These are phyloP conservation scores for Nibea coibor DNA, from an alignment of 2,113 vertebrate species.

Conservation along the genomic window DNA sequence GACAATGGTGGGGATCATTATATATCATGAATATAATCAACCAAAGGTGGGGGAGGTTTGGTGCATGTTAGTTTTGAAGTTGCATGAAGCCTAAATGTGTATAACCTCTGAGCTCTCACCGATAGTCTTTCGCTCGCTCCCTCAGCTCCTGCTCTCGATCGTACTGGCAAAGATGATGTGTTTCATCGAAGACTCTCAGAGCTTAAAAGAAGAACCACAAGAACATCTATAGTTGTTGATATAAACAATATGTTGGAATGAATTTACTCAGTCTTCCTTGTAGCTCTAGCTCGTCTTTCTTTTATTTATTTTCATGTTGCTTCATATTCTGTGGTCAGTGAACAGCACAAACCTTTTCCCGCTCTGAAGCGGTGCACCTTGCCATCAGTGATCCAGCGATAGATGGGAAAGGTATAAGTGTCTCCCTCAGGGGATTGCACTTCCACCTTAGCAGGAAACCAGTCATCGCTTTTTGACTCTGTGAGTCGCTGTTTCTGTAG, in stretches of 20 bases:
- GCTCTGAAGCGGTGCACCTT: too few relatives aligned
- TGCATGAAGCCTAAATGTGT: background rate
- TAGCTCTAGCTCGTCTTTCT: background rate
- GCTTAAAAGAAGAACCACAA: slow-evolving; percentile 31
- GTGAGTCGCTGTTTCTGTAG: slow-evolving; percentile 52
- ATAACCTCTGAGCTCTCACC: slow-evolving; percentile 41
- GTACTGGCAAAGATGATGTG: background rate
- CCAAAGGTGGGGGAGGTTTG: background rate
- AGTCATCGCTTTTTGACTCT: slow-evolving; percentile 18
- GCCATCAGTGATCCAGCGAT: too few relatives aligned
- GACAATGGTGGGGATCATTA: background rate
- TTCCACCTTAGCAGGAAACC: slow-evolving; percentile 71
- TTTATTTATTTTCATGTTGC: too few relatives aligned
- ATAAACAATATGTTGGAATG: background rate
- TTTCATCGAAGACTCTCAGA: slow-evolving; percentile 58
- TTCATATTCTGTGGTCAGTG: background rate
- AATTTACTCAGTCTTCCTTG: background rate
- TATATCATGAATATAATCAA: background rate
- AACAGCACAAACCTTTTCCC: background rate
- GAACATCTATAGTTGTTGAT: background rate
- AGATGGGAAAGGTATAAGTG: too few relatives aligned
- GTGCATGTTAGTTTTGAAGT: background rate
- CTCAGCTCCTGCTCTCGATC: slow-evolving; percentile 44
- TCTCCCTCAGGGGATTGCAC: slow-evolving; percentile 60
- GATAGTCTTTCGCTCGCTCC: slow-evolving; percentile 25